Percentiles rank a stretch among this genome's conserved stretches.
These are phyloP conservation scores for Coregonus sp. DNA, from an alignment of 2,797 vertebrate genomes.

Conservation along the genomic window DNA sequence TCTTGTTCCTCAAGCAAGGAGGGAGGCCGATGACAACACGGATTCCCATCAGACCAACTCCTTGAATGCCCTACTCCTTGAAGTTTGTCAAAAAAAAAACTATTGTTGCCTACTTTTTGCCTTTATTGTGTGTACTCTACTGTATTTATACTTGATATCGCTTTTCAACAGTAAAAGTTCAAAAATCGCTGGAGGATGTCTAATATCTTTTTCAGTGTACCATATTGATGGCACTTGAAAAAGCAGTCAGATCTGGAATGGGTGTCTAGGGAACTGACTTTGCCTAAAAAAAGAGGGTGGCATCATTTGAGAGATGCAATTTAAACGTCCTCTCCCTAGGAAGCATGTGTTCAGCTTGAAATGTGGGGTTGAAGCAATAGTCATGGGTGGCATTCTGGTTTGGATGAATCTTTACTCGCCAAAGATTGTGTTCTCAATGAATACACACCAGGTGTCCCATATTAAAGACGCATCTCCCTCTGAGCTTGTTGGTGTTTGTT, in stretches of 20 bases:
- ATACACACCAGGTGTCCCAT: conserved; percentile 36
- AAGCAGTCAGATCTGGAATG: neutral
- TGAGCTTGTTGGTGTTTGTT: conserved; percentile 49
- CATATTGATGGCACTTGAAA: conserved; percentile 3
- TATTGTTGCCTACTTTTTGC: neutral
- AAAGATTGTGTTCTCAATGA: conserved; percentile 24
- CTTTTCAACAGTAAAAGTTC: conserved; percentile 28
- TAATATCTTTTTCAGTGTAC: conserved; percentile 14
- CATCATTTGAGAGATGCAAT: neutral
- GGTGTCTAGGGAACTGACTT: neutral
- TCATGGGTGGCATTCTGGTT: conserved; percentile 1
- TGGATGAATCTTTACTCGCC: neutral
- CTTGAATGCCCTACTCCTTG: too few species aligned
- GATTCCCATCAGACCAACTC: too few species aligned
- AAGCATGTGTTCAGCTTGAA: neutral
- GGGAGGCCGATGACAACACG: too few species aligned
- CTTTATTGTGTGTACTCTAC: neutral
- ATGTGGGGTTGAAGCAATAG: neutral
- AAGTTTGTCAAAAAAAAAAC: too few species aligned
- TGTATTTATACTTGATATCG: too few species aligned
- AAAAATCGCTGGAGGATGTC: conserved; percentile 4
- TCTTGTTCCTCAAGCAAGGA: too few species aligned
- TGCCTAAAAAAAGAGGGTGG: neutral
- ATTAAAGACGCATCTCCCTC: conserved; percentile 33
- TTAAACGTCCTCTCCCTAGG: neutral